phyloP scores from a whole-genome alignment of 2,113 vertebrate species.

The Cnemophilus loriae region DNA sequence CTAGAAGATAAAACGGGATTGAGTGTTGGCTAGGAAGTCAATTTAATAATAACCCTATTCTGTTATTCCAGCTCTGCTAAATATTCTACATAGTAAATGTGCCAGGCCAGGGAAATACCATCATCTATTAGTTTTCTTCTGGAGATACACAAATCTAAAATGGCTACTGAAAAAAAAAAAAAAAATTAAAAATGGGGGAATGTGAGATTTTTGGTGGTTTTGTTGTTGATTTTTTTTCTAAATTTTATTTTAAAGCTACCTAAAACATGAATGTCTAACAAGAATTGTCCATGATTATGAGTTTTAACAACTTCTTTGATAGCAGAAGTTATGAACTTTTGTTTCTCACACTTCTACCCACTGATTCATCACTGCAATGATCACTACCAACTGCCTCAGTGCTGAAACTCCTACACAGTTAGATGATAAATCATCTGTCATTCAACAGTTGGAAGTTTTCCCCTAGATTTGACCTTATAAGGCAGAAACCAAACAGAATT shows the following conservation, averaged over 20 bases:
- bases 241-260: background rate
- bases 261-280: background rate
- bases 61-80: background rate
- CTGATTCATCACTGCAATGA: background rate
- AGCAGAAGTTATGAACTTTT: background rate
- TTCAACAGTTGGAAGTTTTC: background rate
- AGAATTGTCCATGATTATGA: background rate
- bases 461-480: background rate
- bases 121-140: background rate
- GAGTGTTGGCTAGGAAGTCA: background rate
- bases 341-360: background rate
- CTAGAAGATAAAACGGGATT: background rate
- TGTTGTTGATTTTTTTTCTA: background rate
- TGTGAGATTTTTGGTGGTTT: rapidly evolving
- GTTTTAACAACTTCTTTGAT: background rate
- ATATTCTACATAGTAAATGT: background rate
- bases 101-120: background rate
- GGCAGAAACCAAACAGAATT: background rate
- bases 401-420: background rate
- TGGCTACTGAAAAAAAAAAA: background rate
- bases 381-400: background rate
- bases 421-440: background rate
- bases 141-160: background rate
- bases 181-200: background rate
- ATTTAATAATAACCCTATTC: background rate